These are phyloP conservation scores for Diabrotica undecimpunctata DNA, from an alignment of 1,140 invertebrate genomes.

Conservation along the genomic window DNA sequence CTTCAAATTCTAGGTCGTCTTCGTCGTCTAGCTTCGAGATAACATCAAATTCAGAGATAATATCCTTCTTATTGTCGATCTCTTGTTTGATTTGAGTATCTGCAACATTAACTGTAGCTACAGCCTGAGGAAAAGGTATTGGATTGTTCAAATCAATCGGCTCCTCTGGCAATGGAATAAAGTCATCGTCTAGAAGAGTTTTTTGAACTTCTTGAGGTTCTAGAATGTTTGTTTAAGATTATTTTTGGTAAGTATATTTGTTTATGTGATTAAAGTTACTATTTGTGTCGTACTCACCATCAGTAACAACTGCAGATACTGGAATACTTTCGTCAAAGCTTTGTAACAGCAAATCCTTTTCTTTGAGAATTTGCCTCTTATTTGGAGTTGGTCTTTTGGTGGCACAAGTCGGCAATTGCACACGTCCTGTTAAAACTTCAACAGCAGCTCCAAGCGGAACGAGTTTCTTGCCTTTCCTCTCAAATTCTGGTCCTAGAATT, in stretches of 20 bases:
- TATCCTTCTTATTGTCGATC: conserved; percentile 30
- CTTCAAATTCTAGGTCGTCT: conserved; percentile 71
- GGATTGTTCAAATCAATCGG: conserved; percentile 62
- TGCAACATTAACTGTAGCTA: background rate
- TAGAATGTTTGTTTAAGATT: conserved; percentile 7
- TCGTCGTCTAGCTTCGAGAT: conserved; percentile 45
- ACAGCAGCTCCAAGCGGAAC: conserved; percentile 80
- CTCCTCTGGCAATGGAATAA: conserved; percentile 58
- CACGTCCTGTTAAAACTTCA: conserved; percentile 76
- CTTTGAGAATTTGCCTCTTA: conserved; percentile 54
- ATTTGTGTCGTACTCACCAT: background rate
- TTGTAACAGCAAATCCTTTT: conserved; percentile 65
- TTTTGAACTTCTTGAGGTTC: conserved; percentile 24
- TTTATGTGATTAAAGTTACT: too few species aligned
- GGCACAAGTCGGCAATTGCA: conserved; percentile 61
- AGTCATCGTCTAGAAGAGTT: conserved; percentile 71
- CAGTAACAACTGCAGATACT: background rate
- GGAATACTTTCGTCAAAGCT: conserved; percentile 54
- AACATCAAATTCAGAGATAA: conserved; percentile 29
- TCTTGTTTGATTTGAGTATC: background rate
- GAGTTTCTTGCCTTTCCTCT: conserved; percentile 73
- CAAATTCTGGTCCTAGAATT: conserved; percentile 69
- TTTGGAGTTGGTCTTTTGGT: conserved; percentile 49
- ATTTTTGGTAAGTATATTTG: background rate
- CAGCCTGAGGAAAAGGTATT: conserved; percentile 34